Evolutionary conservation across 2,797 vertebrate species (phyloP), one percentile per base, ranked within the genome.

Genomic region (Gambusia yucatana): DNA sequence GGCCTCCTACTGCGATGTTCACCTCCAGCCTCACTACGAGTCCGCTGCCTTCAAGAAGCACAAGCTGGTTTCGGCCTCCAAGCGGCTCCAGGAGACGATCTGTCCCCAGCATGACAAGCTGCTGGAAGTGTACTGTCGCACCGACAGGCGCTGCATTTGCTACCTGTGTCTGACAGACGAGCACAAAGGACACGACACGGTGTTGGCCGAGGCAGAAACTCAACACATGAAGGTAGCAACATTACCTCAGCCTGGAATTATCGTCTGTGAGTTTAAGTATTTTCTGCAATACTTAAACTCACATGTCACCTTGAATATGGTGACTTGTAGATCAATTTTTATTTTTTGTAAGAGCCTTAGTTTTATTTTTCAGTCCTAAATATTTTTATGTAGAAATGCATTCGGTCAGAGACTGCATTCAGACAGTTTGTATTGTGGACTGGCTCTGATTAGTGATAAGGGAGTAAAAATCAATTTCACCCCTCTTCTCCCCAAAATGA

Each of bases 1-100:
- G 95, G 98, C 97, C 16, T 98, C 98, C 16, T 99, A 97, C 95
- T 99, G 98, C 88, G 75, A 92, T 2, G 85, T 96, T 39, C 98
- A 99, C 93, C 88, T 99, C 44, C 92, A 81, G 91, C 97, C 98
- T 0, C 98, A 99, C 94, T 93, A 92, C 84, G 95, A 98, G 16
- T 98, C 96, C 4, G 94, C 96, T 0, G 97, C 96, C 0, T 98
- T 98, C 89, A 96, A 88, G 87, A 96, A 96, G 82, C 98, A 99
- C 96, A 94, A 89, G 81, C 94, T 99, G 80, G 96, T 96, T 76
- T 75, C 88, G 0, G 96, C 98, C 0, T 81, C 96, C 48, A 84
- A 71, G 2, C 95, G 95, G 55, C 95, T 99, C 8, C 94, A 95
- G 81, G 94, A 92, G 48, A 96, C 95, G 39, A 96, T 97, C 39